Base-by-base conservation (phyloP, 2,888 invertebrate species). In the Gymnoscelis rufifasciata region DNA sequence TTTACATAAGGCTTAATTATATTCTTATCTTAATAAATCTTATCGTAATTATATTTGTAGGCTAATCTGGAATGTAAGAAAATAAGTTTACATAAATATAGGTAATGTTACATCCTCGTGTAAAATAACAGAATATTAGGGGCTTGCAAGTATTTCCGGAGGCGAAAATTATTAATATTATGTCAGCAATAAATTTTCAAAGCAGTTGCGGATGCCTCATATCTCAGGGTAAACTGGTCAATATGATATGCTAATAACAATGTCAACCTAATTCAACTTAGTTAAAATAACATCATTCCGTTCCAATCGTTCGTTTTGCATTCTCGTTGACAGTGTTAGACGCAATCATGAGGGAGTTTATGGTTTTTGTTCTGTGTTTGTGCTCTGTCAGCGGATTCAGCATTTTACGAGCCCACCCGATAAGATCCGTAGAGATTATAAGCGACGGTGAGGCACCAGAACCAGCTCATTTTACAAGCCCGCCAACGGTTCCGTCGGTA, bases 161-260 rank as follows among this genome's bases (percentile, higher is more conserved):
- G 33, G 24, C 35, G 30, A 46, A 36, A 27, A 15, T n/a, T 36
- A 44, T 50, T 12, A 45, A 45, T 45, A 38, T 41, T 13, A 7
- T n/a, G 11, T 31, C 4, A 38, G 31, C 13, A 37, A 45, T 51
- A 47, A 51, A 41, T 40, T 38, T 29, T n/a, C 13, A 38, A 43
- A 37, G 43, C n/a, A 43, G 41, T 51, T 52, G 54, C 51, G 54
- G 52, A 58, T 54, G 31, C 44, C 38, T 59, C 50, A 46, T 10
- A 39, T 26, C 61, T 78, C 77, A 77, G 68, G 77, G 76, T 69
- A 57, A 80, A 64, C 78, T 50, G 59, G 73, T 69, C 57, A 36
- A 62, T 59, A 54, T 55, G 57, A 64, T 67, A 72, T 74, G 68
- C 56, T 57, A 71, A 71, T 65, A 51, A 49, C 50, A 53, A 43